Evolutionary conservation across 2,797 vertebrate species (phyloP).

Genomic region (Lacerta bilineata): DNA sequence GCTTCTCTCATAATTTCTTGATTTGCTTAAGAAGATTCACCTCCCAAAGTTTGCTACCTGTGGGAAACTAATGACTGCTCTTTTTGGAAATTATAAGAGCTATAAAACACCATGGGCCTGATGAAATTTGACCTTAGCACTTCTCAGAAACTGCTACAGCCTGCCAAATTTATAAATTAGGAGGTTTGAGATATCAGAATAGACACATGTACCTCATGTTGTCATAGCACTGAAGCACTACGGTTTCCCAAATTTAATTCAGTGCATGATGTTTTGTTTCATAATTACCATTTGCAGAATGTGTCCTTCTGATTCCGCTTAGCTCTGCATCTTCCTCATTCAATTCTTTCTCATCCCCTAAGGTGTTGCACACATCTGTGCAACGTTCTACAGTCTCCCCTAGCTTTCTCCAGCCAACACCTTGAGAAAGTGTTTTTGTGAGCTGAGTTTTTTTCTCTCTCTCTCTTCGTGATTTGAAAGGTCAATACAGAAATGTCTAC

Average conservation of each 20-base stretch:
- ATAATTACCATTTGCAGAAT: conserved; percentile 26
- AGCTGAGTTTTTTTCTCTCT: neutral
- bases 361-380: conserved; percentile 5
- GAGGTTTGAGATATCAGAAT: neutral
- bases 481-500: neutral
- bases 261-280: neutral
- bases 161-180: neutral
- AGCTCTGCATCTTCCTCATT: neutral
- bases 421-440: neutral
- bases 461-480: neutral
- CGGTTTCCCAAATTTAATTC: neutral
- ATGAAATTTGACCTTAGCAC: neutral
- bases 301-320: neutral
- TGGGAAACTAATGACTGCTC: neutral
- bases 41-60: no score
- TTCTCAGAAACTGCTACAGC: neutral
- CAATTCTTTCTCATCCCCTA: neutral
- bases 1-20: neutral
- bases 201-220: neutral
- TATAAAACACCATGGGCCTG: neutral
- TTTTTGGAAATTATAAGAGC: neutral
- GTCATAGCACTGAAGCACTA: neutral
- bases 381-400: neutral
- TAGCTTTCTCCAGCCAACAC: neutral
- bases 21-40: neutral